phyloP scores from a whole-genome alignment of 2,888 invertebrate species.

The Opisthograptis luteolata region DNA sequence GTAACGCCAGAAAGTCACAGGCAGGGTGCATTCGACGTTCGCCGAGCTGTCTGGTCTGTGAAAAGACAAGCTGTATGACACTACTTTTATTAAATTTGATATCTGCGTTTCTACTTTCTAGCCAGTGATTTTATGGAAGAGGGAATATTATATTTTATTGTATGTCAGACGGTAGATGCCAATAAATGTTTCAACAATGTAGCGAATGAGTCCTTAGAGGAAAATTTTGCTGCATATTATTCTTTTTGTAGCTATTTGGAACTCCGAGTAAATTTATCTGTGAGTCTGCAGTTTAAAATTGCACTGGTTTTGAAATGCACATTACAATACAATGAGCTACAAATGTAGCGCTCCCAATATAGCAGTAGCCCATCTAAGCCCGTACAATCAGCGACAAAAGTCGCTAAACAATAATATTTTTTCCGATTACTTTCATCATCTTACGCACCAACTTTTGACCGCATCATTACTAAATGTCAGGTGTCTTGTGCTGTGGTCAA shows the following conservation, averaged over 20 bases:
- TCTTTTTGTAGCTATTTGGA: background rate
- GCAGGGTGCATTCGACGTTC: too few relatives aligned
- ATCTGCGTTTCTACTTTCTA: constrained; percentile 32
- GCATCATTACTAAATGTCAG: too few relatives aligned
- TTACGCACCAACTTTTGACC: too few relatives aligned
- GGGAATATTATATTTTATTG: constrained; percentile 8
- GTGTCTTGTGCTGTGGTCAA: too few relatives aligned
- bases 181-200: constrained; percentile 21
- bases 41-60: too few relatives aligned
- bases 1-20: too few relatives aligned
- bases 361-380: constrained; percentile 17
- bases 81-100: constrained; percentile 21
- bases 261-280: too few relatives aligned
- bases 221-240: background rate
- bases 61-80: too few relatives aligned
- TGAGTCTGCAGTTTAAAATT: background rate
- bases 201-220: background rate
- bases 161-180: constrained; percentile 6
- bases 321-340: constrained; percentile 32
- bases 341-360: constrained; percentile 19
- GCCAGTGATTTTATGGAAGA: constrained; percentile 27
- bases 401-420: too few relatives aligned
- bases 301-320: constrained; percentile 31
- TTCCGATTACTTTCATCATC: too few relatives aligned
- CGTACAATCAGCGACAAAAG: too few relatives aligned